Evolutionary conservation across 2,888 invertebrate genomes (phyloP).

Genomic region (Anarsia innoxiella): DNA sequence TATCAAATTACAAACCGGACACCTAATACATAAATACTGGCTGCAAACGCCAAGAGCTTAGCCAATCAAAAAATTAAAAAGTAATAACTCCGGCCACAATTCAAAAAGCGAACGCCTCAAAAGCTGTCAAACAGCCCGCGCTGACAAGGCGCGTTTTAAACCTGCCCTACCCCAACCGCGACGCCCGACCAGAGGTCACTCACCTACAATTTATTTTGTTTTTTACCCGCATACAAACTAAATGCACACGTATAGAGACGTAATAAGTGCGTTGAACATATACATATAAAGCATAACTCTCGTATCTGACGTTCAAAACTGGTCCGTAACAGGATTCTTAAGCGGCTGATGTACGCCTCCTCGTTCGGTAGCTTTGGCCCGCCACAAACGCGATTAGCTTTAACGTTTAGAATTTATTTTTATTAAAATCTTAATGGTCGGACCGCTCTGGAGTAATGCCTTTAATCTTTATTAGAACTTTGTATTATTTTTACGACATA

Average conservation of each 20-base stretch:
- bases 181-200: conserved; percentile 49
- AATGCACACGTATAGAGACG: conserved; percentile 44
- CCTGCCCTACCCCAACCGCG: conserved; percentile 63
- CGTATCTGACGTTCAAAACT: conserved; percentile 52
- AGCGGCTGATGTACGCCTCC: conserved; percentile 19
- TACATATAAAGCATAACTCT: conserved; percentile 55
- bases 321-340: conserved; percentile 54
- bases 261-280: conserved; percentile 25
- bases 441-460: conserved; percentile 3
- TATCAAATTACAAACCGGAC: background rate
- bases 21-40: conserved; percentile 3
- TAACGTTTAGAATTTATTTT: conserved; percentile 31
- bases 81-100: conserved; percentile 49
- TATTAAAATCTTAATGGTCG: conserved; percentile 24
- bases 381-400: conserved; percentile 20
- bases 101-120: conserved; percentile 70
- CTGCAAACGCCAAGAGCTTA: conserved; percentile 24
- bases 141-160: conserved; percentile 33
- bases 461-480: conserved; percentile 11
- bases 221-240: conserved; percentile 67
- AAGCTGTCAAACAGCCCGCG: conserved; percentile 68
- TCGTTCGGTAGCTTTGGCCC: conserved; percentile 39
- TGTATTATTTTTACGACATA: conserved; percentile 3
- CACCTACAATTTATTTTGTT: conserved; percentile 65
- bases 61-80: conserved; percentile 47